Evolutionary conservation across 2,113 vertebrate genomes (phyloP).

Genomic region (Balaenoptera acutorostrata): DNA sequence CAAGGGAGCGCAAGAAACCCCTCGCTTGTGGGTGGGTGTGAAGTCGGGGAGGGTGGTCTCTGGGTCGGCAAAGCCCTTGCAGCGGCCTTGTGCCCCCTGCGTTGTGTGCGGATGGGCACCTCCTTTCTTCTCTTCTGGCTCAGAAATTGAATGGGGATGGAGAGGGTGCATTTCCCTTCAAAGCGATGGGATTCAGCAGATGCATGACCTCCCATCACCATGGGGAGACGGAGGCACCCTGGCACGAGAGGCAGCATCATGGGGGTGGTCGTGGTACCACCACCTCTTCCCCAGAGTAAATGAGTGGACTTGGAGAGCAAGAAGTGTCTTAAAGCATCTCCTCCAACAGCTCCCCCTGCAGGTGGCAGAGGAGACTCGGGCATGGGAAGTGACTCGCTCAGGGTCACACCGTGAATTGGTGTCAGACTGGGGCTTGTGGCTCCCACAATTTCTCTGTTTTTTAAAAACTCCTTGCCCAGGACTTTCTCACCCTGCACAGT

Average conservation of each 20-base stretch:
- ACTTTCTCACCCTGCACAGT: not conserved
- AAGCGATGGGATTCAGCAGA: not conserved
- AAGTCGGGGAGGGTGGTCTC: not conserved
- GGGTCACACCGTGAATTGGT: not conserved
- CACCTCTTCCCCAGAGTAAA: rapidly evolving
- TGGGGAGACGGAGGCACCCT: not conserved
- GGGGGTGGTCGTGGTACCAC: rapidly evolving
- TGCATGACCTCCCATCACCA: rapidly evolving
- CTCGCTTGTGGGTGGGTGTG: not conserved
- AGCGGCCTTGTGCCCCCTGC: not conserved
- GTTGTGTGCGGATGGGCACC: not conserved
- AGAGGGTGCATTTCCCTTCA: not conserved
- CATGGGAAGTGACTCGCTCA: too few species aligned
- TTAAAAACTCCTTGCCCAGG: not conserved
- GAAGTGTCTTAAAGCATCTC: not conserved
- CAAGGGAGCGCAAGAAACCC: not conserved
- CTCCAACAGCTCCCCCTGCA: too few species aligned
- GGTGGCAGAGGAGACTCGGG: not conserved
- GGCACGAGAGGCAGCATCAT: rapidly evolving
- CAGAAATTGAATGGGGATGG: not conserved
- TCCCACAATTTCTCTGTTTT: too few species aligned
- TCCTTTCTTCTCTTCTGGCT: not conserved
- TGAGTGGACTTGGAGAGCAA: not conserved
- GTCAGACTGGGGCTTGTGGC: rapidly evolving
- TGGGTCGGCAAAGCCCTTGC: not conserved